Conservation (phyloP, 2,797 vertebrate genomes). For the Myotis planiceps region DNA sequence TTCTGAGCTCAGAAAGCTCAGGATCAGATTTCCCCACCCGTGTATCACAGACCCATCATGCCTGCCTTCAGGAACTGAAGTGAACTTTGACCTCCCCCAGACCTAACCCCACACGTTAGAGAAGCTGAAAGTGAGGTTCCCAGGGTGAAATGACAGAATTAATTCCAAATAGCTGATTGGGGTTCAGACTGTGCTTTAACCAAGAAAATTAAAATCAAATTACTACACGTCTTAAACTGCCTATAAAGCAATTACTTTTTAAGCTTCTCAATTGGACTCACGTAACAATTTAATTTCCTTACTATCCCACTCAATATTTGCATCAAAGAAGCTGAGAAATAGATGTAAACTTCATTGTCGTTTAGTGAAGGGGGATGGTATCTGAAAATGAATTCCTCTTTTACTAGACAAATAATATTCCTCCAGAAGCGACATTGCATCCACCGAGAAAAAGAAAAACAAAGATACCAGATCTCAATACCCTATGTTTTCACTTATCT, state of each 20-base stretch:
- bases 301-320: not conserved
- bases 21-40: not conserved
- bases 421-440: not conserved
- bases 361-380: not conserved
- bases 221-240: not conserved
- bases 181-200: not conserved
- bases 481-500: conserved; percentile 12
- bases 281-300: not conserved
- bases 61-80: not conserved
- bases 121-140: not conserved
- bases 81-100: not conserved
- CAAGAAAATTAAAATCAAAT: conserved; percentile 41
- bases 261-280: not conserved
- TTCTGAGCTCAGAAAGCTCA: not conserved
- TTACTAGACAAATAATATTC: conserved; percentile 31
- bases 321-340: conserved; percentile 26
- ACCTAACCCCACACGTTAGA: not conserved
- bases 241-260: conserved; percentile 24
- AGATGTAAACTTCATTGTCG: conserved; percentile 23
- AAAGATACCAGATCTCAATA: conserved; percentile 26
- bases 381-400: conserved; percentile 13
- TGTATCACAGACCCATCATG: not conserved
- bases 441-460: not conserved
- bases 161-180: not conserved
- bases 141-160: not conserved